These are phyloP conservation scores for Lasioglossum zephyrum DNA, from an alignment of 2,888 invertebrate genomes.

Conservation along the genomic window DNA sequence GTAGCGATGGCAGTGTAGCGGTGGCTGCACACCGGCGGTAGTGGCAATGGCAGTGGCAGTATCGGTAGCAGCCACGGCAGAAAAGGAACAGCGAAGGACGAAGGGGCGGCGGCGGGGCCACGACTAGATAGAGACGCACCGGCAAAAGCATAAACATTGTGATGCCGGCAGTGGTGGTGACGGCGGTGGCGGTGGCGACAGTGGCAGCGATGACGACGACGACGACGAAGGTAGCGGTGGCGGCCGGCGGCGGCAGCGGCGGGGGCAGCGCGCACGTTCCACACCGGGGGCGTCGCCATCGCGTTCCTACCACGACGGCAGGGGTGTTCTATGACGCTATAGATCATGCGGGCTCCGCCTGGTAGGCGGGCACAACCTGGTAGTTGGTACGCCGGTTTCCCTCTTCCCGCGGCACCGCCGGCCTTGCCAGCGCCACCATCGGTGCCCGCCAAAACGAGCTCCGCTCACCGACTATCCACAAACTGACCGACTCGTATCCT, in stretches of 20 bases:
- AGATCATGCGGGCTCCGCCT: conserved; percentile 83
- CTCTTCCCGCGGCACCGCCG: conserved; percentile 61
- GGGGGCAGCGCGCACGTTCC: conserved; percentile 79
- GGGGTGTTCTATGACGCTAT: conserved; percentile 84
- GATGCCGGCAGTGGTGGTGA: conserved; percentile 62
- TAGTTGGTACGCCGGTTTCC: conserved; percentile 70
- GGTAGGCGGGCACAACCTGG: conserved; percentile 69
- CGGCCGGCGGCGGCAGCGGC: conserved; percentile 65
- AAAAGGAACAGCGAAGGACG: conserved; percentile 63
- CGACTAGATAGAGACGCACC: conserved; percentile 82
- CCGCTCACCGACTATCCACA: conserved; percentile 49
- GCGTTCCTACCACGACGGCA: conserved; percentile 74
- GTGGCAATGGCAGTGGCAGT: conserved; percentile 36
- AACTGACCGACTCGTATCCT: conserved; percentile 47
- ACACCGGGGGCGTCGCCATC: conserved; percentile 80
- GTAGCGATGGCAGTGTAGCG: neutral
- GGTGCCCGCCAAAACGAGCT: conserved; percentile 71
- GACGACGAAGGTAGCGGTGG: conserved; percentile 72
- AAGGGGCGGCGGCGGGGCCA: conserved; percentile 50
- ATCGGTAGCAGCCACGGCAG: conserved; percentile 66
- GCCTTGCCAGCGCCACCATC: conserved; percentile 67
- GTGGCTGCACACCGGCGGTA: conserved; percentile 36
- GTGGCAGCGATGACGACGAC: conserved; percentile 37
- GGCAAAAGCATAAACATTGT: conserved; percentile 81
- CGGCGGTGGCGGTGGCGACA: conserved; percentile 22